Evolutionary conservation across 2,888 invertebrate species (phyloP).

Genomic region (Dolichomitus sp.): DNA sequence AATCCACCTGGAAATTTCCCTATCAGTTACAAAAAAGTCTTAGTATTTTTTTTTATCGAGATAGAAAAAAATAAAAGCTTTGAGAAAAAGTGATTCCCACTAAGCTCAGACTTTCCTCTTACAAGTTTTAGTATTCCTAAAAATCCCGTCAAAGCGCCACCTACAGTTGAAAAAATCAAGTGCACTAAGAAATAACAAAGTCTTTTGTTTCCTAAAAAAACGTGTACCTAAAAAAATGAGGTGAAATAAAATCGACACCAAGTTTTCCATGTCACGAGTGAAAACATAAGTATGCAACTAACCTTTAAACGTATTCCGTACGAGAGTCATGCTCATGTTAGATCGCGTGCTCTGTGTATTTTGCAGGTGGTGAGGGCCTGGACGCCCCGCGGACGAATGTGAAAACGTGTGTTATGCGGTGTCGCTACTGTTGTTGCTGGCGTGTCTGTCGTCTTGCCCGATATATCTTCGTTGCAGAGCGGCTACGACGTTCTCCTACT

Average conservation of each 20-base stretch:
- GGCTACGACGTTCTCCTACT: conserved; percentile 14
- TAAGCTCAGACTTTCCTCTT: too few species aligned
- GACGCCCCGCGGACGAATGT: conserved; percentile 37
- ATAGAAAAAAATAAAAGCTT: too few species aligned
- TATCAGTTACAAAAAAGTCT: neutral
- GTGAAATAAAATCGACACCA: neutral
- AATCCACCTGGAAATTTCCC: neutral
- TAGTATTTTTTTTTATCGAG: too few species aligned
- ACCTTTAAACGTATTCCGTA: conserved; percentile 85
- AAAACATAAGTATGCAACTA: conserved; percentile 13
- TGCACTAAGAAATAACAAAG: too few species aligned
- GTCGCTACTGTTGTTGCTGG: conserved; percentile 5
- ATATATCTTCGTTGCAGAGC: conserved; percentile 1
- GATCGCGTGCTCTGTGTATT: conserved; percentile 71
- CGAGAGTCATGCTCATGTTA: conserved; percentile 86
- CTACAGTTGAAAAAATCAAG: too few species aligned
- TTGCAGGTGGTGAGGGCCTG: conserved; percentile 53
- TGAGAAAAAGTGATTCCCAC: too few species aligned
- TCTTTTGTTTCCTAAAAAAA: too few species aligned
- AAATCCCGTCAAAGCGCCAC: too few species aligned
- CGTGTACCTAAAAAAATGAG: too few species aligned
- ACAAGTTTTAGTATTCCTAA: neutral
- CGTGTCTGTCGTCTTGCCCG: neutral
- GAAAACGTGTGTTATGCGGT: conserved; percentile 11
- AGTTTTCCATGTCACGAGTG: neutral